Conservation (phyloP, 2,797 vertebrate species). For the Anableps anableps region DNA sequence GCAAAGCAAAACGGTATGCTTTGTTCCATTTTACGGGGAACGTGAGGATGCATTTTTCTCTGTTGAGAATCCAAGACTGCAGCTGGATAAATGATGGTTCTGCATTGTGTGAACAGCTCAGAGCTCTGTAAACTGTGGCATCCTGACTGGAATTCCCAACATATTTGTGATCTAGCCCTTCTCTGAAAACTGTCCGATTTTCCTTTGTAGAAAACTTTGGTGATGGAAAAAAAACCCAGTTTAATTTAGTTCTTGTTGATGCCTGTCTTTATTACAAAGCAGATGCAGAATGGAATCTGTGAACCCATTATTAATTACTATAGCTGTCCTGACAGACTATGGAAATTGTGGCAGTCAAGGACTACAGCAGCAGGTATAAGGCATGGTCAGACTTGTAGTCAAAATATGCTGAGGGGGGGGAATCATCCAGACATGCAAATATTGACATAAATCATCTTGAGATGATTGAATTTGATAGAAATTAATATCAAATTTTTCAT, state of each 20-base stretch:
- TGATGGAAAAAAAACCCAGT: slow-evolving; percentile 11
- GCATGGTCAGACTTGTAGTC: slow-evolving; percentile 40
- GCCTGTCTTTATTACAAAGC: slow-evolving; percentile 13
- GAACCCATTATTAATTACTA: slow-evolving; percentile 38
- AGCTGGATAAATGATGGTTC: slow-evolving; percentile 54
- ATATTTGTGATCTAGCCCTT: slow-evolving; percentile 29
- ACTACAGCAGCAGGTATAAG: slow-evolving; percentile 23
- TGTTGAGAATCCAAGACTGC: slow-evolving; percentile 41
- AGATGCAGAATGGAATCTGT: slow-evolving; percentile 28
- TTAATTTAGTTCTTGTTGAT: slow-evolving; percentile 14
- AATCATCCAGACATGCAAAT: slow-evolving; percentile 44
- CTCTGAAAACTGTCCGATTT: background rate
- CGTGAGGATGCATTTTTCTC: slow-evolving; percentile 63
- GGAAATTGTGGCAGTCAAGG: slow-evolving; percentile 29
- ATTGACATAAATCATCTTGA: slow-evolving; percentile 28
- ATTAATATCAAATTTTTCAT: slow-evolving; percentile 27
- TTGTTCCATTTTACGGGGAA: slow-evolving; percentile 30
- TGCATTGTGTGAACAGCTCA: slow-evolving; percentile 57
- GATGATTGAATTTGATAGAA: slow-evolving; percentile 18
- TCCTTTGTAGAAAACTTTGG: slow-evolving; percentile 12
- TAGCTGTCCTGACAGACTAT: slow-evolving; percentile 34
- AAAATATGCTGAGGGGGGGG: slow-evolving; percentile 40
- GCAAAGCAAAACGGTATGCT: slow-evolving; percentile 17
- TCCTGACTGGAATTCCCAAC: slow-evolving; percentile 39
- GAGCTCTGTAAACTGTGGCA: slow-evolving; percentile 53